Evolutionary conservation across 2,888 invertebrate species (phyloP).

Genomic region (Balanococcus diminutus): DNA sequence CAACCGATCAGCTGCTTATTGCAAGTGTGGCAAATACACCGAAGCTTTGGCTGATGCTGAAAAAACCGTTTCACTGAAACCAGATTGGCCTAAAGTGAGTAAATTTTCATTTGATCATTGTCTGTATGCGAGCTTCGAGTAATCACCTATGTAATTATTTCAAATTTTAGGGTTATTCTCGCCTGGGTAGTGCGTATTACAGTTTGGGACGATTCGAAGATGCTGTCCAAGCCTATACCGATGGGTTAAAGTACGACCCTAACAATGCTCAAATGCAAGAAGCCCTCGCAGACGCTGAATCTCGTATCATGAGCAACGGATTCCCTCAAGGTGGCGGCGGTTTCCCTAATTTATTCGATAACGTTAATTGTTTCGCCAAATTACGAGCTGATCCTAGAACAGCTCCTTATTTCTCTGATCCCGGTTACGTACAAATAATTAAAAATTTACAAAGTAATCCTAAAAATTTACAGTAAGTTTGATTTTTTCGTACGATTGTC

Average conservation of each 20-base stretch:
- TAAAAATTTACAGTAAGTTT: constrained; percentile 58
- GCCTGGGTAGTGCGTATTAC: constrained; percentile 84
- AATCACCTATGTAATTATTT: neutral
- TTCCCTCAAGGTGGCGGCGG: constrained; percentile 60
- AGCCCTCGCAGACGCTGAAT: constrained; percentile 70
- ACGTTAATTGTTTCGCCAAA: constrained; percentile 66
- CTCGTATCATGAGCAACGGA: constrained; percentile 56
- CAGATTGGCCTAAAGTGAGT: constrained; percentile 77
- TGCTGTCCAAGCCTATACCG: constrained; percentile 77
- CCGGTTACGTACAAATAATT: constrained; percentile 72
- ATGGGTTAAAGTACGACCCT: constrained; percentile 75
- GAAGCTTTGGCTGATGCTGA: constrained; percentile 85
- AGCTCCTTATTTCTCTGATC: constrained; percentile 74
- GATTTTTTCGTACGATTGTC: neutral
- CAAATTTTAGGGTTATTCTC: constrained; percentile 70
- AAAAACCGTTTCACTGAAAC: constrained; percentile 78
- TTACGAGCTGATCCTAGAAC: constrained; percentile 73
- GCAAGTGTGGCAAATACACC: constrained; percentile 76
- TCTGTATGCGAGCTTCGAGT: neutral
- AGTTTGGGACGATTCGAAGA: constrained; percentile 76
- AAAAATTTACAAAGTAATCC: constrained; percentile 61
- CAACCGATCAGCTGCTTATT: constrained; percentile 89
- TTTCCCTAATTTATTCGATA: constrained; percentile 65
- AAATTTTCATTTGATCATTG: neutral
- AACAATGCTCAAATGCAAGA: constrained; percentile 73